Percentiles rank a stretch among this genome's conserved stretches.
phyloP scores from a whole-genome alignment of 2,113 vertebrate genomes.

The Promerops cafer region DNA sequence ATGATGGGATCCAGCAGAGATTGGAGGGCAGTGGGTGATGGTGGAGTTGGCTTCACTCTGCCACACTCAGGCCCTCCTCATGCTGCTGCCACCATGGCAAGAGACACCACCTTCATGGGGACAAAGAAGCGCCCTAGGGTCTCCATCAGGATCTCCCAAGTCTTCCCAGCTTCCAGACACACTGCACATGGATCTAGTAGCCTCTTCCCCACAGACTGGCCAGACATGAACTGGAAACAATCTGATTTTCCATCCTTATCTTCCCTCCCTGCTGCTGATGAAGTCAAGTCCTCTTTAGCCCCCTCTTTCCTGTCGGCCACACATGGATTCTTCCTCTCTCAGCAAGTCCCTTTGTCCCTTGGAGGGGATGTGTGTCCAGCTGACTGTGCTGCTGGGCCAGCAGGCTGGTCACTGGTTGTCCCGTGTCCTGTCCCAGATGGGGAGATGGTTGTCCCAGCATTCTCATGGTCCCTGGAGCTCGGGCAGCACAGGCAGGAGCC shows the following conservation, averaged over 20 bases:
- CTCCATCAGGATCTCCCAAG: not conserved
- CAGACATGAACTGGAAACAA: not conserved
- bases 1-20: not conserved
- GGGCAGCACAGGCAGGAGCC: not conserved
- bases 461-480: conserved; percentile 21
- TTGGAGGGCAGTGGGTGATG: not conserved
- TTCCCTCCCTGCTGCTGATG: not conserved
- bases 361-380: conserved; percentile 23
- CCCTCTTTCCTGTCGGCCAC: conserved; percentile 45
- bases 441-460: not conserved
- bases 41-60: not conserved
- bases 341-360: not conserved
- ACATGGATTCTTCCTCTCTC: not conserved
- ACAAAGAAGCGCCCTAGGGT: not conserved
- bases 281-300: conserved; percentile 31
- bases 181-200: not conserved
- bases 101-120: not conserved
- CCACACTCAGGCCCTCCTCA: not conserved
- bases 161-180: not conserved
- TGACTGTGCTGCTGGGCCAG: not conserved
- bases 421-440: not conserved
- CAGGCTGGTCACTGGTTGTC: not conserved
- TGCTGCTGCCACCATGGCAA: not conserved
- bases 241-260: conserved; percentile 36
- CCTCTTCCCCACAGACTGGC: not conserved